These are phyloP conservation scores for Drosophila longiperda DNA, from an alignment of 2,888 invertebrate genomes.

Conservation along the genomic window DNA sequence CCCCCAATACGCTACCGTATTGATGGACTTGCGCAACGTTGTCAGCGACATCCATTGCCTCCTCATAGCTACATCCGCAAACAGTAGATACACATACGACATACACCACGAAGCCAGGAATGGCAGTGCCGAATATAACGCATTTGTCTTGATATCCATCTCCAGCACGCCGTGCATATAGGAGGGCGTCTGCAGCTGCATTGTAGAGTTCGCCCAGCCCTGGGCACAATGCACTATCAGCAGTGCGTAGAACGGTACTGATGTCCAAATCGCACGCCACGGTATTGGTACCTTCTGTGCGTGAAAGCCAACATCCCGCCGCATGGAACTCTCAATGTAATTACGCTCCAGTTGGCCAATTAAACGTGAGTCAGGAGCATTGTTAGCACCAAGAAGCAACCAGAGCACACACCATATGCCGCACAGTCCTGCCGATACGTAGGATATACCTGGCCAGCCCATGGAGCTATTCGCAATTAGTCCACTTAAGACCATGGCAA, in stretches of 20 bases:
- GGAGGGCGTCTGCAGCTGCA: constrained; percentile 89
- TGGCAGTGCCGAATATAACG: constrained; percentile 85
- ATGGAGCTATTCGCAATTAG: constrained; percentile 86
- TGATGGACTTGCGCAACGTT: constrained; percentile 71
- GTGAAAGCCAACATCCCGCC: constrained; percentile 63
- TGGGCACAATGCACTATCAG: constrained; percentile 87
- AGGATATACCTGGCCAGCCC: constrained; percentile 89
- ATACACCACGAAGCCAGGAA: constrained; percentile 86
- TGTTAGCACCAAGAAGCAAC: constrained; percentile 86
- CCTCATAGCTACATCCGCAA: constrained; percentile 85
- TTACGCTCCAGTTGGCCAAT: constrained; percentile 86
- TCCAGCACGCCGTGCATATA: constrained; percentile 88
- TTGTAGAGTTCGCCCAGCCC: constrained; percentile 90
- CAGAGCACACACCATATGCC: constrained; percentile 86
- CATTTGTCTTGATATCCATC: constrained; percentile 87
- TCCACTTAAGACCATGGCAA: constrained; percentile 88
- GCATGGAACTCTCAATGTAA: constrained; percentile 86
- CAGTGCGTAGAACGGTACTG: constrained; percentile 87
- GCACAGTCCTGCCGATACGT: constrained; percentile 86
- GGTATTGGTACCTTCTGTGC: constrained; percentile 85
- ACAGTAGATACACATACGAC: constrained; percentile 84
- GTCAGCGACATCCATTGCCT: constrained; percentile 82
- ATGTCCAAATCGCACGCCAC: constrained; percentile 88
- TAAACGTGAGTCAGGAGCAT: constrained; percentile 86
- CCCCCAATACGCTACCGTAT: constrained; percentile 83